phyloP scores from a whole-genome alignment of 2,888 invertebrate genomes.

The Masnerella sp. region DNA sequence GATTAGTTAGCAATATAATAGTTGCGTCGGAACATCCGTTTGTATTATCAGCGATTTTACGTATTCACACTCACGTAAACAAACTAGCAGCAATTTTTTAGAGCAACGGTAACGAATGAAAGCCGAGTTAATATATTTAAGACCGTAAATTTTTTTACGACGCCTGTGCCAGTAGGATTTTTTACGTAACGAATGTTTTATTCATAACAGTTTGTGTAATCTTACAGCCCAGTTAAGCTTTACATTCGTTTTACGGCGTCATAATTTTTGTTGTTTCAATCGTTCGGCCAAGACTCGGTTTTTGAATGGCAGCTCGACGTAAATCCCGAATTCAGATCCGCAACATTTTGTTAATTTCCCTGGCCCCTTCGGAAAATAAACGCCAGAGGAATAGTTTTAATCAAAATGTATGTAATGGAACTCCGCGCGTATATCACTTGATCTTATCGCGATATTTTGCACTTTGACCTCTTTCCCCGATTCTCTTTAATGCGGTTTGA shows the following conservation, averaged over 20 bases:
- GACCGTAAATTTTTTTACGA: conserved; percentile 51
- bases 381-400: conserved; percentile 10
- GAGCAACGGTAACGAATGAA: conserved; percentile 25
- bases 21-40: conserved; percentile 1
- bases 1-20: background rate
- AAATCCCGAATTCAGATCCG: conserved; percentile 10
- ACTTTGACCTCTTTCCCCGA: conserved; percentile 27
- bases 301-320: conserved; percentile 24
- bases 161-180: conserved; percentile 18
- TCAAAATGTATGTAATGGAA: conserved; percentile 24
- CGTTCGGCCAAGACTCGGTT: conserved; percentile 16
- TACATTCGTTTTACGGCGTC: conserved; percentile 32
- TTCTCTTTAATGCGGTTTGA: conserved; percentile 26
- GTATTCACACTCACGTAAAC: conserved; percentile 26
- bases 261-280: conserved; percentile 42
- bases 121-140: conserved; percentile 35
- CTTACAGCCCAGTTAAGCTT: conserved; percentile 43
- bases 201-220: conserved; percentile 47
- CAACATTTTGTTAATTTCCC: too few species aligned
- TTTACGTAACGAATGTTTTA: conserved; percentile 45
- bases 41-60: conserved; percentile 3
- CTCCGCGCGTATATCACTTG: conserved; percentile 21
- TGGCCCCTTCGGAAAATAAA: background rate
- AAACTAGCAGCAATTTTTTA: conserved; percentile 33
- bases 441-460: conserved; percentile 42